These are phyloP conservation scores for Betta splendens DNA, from an alignment of 2,797 vertebrate genomes.

Conservation along the genomic window DNA sequence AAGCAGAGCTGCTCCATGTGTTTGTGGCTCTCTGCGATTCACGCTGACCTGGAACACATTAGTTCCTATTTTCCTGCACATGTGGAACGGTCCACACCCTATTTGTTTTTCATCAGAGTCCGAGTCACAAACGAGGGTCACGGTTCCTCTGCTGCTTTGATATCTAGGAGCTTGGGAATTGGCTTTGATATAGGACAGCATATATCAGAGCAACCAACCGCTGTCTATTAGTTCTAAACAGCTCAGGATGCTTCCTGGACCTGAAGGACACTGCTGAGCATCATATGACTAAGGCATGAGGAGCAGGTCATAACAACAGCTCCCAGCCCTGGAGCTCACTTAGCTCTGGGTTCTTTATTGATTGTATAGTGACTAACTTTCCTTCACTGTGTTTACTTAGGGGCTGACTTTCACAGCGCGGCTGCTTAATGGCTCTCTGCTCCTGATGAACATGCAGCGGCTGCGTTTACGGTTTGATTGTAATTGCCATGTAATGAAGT, in stretches of 20 bases:
- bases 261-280: not conserved
- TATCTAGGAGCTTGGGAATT: not conserved
- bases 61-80: not conserved
- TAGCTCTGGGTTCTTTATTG: not conserved
- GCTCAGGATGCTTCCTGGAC: too few relatives aligned
- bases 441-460: not conserved
- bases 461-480: not conserved
- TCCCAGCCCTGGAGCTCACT: not conserved
- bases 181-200: not conserved
- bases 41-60: slow-evolving; percentile 31
- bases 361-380: not conserved
- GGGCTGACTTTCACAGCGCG: not conserved
- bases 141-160: too few relatives aligned
- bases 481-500: not conserved
- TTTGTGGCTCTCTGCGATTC: slow-evolving; percentile 21
- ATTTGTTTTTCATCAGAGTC: not conserved
- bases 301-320: too few relatives aligned
- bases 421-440: not conserved
- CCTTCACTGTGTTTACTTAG: not conserved
- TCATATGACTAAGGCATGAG: not conserved
- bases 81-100: not conserved
- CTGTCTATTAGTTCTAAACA: not conserved
- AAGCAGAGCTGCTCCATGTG: slow-evolving; percentile 22
- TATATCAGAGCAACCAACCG: not conserved
- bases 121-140: too few relatives aligned